A percentile compares a stretch with the other conserved stretches of the same genome.
Conservation (phyloP, 2,113 vertebrate species). For the Gallinago undulata region DNA sequence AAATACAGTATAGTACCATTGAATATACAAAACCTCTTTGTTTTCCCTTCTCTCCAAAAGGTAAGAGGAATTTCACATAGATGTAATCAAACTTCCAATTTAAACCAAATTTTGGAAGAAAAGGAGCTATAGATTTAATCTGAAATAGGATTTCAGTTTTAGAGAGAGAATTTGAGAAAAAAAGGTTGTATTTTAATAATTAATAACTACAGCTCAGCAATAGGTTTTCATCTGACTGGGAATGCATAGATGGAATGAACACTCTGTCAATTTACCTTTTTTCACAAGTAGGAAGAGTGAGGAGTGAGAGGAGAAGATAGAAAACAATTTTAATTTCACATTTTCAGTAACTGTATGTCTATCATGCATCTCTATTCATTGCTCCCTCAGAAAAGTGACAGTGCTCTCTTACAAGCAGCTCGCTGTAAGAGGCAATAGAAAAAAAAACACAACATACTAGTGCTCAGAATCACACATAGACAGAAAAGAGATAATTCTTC, state of each 20-base stretch:
- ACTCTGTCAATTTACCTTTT: not conserved
- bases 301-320: not conserved
- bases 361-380: not conserved
- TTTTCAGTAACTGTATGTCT: not conserved
- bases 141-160: not conserved
- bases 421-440: not conserved
- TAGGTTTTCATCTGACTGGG: not conserved
- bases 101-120: not conserved
- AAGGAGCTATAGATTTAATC: not conserved
- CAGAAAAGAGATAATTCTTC: not conserved
- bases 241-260: not conserved
- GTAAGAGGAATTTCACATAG: not conserved
- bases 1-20: not conserved
- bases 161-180: not conserved
- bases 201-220: not conserved
- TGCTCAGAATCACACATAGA: not conserved
- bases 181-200: not conserved
- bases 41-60: not conserved
- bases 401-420: not conserved
- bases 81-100: not conserved
- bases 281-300: not conserved
- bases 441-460: not conserved
- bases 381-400: not conserved
- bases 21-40: not conserved
- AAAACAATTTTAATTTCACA: not conserved